Evolutionary conservation across 37 sponge, comb jelly and placozoan species (phyloP), one percentile per base, ranked within the genome.

Genomic region (Agelas oroides): DNA sequence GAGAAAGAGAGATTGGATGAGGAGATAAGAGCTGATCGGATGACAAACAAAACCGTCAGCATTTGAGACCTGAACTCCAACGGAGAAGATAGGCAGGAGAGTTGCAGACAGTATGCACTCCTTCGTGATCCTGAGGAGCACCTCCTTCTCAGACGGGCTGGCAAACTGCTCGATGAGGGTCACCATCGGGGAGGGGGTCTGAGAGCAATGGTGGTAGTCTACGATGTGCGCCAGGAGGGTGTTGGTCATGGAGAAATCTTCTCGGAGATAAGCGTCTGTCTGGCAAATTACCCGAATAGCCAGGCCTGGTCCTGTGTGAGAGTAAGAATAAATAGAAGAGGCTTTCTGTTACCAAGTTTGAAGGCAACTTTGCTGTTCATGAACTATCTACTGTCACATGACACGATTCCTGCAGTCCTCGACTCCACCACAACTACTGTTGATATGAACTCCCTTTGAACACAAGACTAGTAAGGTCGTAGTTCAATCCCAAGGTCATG

Each of bases 1-100:
- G 35, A 28, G 23, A 37, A 70, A 70, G 11, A 36, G 24, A 70
- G 17, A 70, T 12, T 36, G 12, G 14, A 70, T 16, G 65, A 27
- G 23, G 13, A 65, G n/a, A 71, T 23, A 34, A 34, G 20, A 14
- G 16, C 28, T 14, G 52, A 39, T 71, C n/a, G 72, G n/a, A n/a
- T n/a, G n/a, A n/a, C n/a, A n/a, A n/a, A n/a, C n/a, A n/a, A n/a
- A n/a, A n/a, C n/a, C n/a, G n/a, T n/a, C n/a, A n/a, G n/a, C n/a
- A n/a, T n/a, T n/a, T n/a, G n/a, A n/a, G n/a, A 94, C 94, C 90
- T 94, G 94, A 5, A 95, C 96, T 25, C 97, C 97, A 0, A 97
- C 97, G 0, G 92, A 69, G 37, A 79, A 70, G 8, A 97, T 86
- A 21, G 97, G 97, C 16, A 97, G 83, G 17, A 97, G 65, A 17